Evolutionary conservation across 2,888 invertebrate species (phyloP).

Genomic region (Homarus gammarus): DNA sequence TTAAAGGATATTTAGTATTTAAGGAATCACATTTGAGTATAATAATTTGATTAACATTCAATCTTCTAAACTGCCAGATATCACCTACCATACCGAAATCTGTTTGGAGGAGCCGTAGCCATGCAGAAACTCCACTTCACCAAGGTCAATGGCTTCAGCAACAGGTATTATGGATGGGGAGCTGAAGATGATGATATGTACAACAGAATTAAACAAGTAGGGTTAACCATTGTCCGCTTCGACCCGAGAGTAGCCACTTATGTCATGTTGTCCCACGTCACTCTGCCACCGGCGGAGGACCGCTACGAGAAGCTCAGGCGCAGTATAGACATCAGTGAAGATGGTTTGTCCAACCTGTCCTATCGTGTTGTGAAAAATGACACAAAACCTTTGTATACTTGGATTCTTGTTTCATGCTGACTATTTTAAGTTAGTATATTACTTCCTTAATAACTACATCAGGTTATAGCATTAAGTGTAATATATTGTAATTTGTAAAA

Average conservation of each 20-base stretch:
- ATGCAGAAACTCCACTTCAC: slow-evolving; percentile 80
- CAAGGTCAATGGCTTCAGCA: slow-evolving; percentile 78
- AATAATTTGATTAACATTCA: neutral
- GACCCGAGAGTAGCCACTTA: slow-evolving; percentile 81
- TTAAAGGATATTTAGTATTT: no score
- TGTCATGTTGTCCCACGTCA: slow-evolving; percentile 81
- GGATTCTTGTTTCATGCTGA: slow-evolving; percentile 61
- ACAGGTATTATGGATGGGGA: slow-evolving; percentile 75
- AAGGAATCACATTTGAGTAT: no score
- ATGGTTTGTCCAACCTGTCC: slow-evolving; percentile 42
- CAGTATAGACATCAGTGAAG: neutral
- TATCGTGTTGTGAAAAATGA: slow-evolving; percentile 41
- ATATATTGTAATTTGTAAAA: no score
- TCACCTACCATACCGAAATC: slow-evolving; percentile 70
- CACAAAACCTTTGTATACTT: slow-evolving; percentile 38
- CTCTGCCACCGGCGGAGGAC: slow-evolving; percentile 76
- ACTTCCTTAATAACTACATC: no score
- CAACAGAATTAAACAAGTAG: slow-evolving; percentile 76
- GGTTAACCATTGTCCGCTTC: slow-evolving; percentile 80
- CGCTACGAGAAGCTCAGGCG: slow-evolving; percentile 26
- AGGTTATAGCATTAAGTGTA: no score
- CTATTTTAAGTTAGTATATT: no score
- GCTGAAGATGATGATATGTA: slow-evolving; percentile 75
- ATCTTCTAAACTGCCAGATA: slow-evolving; percentile 57
- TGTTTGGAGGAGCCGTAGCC: slow-evolving; percentile 81